These are phyloP conservation scores for Calosoma granatense DNA, from an alignment of 1,140 invertebrate genomes.

Conservation along the genomic window DNA sequence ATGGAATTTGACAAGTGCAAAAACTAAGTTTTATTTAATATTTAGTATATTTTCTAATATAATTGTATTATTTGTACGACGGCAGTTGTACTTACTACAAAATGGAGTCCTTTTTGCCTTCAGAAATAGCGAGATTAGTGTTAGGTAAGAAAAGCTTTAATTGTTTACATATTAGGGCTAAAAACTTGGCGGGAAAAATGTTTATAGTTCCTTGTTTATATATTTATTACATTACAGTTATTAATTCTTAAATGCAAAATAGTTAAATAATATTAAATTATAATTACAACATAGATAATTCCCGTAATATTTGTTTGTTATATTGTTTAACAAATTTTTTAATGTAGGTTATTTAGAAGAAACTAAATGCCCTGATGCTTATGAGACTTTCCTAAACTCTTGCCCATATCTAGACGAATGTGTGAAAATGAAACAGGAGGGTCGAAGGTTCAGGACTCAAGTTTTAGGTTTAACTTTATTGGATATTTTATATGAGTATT, in stretches of 20 bases:
- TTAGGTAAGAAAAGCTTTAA: conserved; percentile 2
- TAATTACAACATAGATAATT: not conserved
- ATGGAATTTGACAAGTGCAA: no score
- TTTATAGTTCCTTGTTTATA: not conserved
- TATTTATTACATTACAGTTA: no score
- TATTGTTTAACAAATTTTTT: not conserved
- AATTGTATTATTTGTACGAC: no score
- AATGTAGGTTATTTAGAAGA: conserved; percentile 6
- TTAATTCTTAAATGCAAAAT: no score
- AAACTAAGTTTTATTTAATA: no score
- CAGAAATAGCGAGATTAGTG: conserved; percentile 4
- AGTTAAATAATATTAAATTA: no score
- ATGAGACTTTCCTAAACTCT: not conserved
- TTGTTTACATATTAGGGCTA: not conserved
- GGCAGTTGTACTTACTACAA: no score
- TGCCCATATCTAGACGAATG: not conserved
- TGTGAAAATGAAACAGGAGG: not conserved
- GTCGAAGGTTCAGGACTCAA: not conserved
- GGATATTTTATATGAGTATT: conserved; percentile 7
- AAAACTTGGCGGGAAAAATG: not conserved
- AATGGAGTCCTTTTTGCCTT: not conserved
- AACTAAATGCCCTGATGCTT: not conserved
- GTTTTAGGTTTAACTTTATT: not conserved
- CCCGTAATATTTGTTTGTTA: not conserved
- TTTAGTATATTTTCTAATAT: no score